phyloP scores from a whole-genome alignment of 2,888 invertebrate genomes.

The Nyleta sp. region DNA sequence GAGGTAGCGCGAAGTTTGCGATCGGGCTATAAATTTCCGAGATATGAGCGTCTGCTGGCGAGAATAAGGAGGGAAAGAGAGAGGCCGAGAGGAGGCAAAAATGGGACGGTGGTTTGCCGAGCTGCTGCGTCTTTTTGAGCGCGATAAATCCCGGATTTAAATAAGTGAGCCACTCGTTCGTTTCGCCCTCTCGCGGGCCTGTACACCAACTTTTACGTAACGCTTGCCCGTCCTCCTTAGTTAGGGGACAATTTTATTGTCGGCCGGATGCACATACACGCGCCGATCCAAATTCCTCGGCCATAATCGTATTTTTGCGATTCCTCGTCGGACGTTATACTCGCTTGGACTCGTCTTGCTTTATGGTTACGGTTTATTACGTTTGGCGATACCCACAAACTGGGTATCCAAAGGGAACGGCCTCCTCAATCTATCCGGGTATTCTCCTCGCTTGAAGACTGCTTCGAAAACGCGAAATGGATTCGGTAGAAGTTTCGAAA shows the following conservation, averaged over 20 bases:
- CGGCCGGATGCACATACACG: slow-evolving; percentile 34
- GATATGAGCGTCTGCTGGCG: slow-evolving; percentile 61
- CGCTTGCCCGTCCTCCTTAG: slow-evolving; percentile 22
- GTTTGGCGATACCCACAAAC: slow-evolving; percentile 25
- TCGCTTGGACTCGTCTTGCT: slow-evolving; percentile 22
- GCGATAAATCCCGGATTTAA: slow-evolving; percentile 70
- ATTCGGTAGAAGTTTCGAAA: slow-evolving; percentile 17
- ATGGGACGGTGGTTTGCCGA: slow-evolving; percentile 63
- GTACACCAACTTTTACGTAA: slow-evolving; percentile 50
- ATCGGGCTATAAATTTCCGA: slow-evolving; percentile 64
- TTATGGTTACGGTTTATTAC: slow-evolving; percentile 40
- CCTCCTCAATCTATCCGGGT: slow-evolving; percentile 7
- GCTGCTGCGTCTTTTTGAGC: slow-evolving; percentile 65
- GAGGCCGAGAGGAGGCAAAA: slow-evolving; percentile 33
- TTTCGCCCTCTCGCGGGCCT: slow-evolving; percentile 23
- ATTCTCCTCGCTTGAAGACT: background rate
- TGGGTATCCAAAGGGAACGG: slow-evolving; percentile 5
- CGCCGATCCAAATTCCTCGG: slow-evolving; percentile 31
- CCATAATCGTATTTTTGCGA: slow-evolving; percentile 39
- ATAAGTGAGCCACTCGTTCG: slow-evolving; percentile 67
- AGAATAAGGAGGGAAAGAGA: slow-evolving; percentile 39
- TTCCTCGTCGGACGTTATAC: slow-evolving; percentile 20
- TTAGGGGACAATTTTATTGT: slow-evolving; percentile 46
- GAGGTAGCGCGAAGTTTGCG: slow-evolving; percentile 58
- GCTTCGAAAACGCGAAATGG: background rate